Evolutionary conservation across 2,113 vertebrate genomes (phyloP), one percentile per base, ranked within the genome.

Genomic region (Corynorhinus townsendii): DNA sequence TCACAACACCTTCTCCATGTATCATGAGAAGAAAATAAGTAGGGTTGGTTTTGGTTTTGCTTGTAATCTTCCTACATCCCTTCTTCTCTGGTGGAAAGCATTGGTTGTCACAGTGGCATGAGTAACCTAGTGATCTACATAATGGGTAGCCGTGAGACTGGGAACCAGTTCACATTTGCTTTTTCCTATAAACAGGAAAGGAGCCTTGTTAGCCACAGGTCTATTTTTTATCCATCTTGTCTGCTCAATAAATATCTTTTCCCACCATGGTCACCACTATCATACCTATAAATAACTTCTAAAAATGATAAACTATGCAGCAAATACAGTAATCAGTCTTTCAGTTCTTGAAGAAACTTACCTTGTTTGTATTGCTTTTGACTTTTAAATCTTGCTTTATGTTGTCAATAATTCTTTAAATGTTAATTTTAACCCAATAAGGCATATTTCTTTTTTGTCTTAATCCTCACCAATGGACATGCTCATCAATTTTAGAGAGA

Each of bases 301-400:
- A 80, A 86, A 86, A 30, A 30, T n/a, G 33, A 93, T 81, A 52
- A 72, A 52, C 56, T 56, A 54, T 72, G 72, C 38, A 49, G 56
- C 86, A 75, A 73, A 71, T 26, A 83, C 9, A 73, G 47, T 56
- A 59, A 81, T 81, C 75, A 47, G 4, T 80, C 43, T 64, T 85
- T 85, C 56, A 73, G 81, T 56, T 16, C 47, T 75, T 86, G n/a
- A 93, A 90, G 30, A 93, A 95, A 95, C n/a, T 26, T 56, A 11
- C 64, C n/a, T 26, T 56, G 19, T 79, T 72, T 72, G 14, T 73
- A 45, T 86, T 94, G 80, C 80, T 26, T 84, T 79, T 77, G 90
- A 28, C 71, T 89, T 84, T 93, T 52, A 90, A 72, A 73, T 47
- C 20, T 54, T 80, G 59, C 20, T 72, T 22, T 7, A 28, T 71